A percentile compares a stretch with the other conserved stretches of the same genome.
These are phyloP conservation scores for Nasonia longicornis DNA, from an alignment of 1,140 invertebrate species.

Conservation along the genomic window DNA sequence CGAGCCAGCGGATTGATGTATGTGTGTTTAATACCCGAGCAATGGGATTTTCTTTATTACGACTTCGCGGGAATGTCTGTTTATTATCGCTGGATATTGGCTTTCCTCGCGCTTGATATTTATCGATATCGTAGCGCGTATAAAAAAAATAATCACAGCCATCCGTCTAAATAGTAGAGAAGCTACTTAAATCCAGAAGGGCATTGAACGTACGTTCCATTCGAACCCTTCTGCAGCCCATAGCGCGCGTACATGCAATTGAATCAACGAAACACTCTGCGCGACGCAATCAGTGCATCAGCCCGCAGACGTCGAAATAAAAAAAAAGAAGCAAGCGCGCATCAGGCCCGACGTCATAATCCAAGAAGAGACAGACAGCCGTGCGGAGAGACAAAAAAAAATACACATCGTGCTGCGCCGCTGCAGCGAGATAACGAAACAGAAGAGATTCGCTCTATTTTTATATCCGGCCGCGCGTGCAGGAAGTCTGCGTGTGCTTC, in stretches of 20 bases:
- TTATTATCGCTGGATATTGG: slow-evolving; percentile 12
- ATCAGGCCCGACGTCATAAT: background rate
- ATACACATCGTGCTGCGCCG: background rate
- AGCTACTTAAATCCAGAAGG: background rate
- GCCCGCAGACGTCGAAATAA: background rate
- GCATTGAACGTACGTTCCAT: slow-evolving; percentile 1
- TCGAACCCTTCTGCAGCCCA: background rate
- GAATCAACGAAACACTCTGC: slow-evolving; percentile 30
- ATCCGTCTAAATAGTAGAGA: background rate
- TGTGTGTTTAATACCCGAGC: slow-evolving; percentile 39
- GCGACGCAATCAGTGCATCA: background rate
- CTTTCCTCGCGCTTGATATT: background rate
- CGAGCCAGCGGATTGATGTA: slow-evolving; percentile 32
- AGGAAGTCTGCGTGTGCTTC: slow-evolving; percentile 42
- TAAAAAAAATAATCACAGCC: background rate
- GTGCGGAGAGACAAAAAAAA: background rate
- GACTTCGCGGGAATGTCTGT: slow-evolving; percentile 29
- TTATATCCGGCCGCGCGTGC: slow-evolving; percentile 53
- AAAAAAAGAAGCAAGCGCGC: slow-evolving; percentile 4
- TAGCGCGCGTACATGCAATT: background rate
- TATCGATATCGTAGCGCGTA: background rate
- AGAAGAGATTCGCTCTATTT: slow-evolving; percentile 55
- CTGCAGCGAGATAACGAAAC: slow-evolving; percentile 42
- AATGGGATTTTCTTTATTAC: slow-evolving; percentile 43
- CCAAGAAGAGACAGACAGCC: slow-evolving; percentile 19